A percentile compares a stretch with the other conserved stretches of the same genome.
These are phyloP conservation scores for Hystrix brachyura DNA, from an alignment of 2,113 vertebrate genomes.

Conservation along the genomic window DNA sequence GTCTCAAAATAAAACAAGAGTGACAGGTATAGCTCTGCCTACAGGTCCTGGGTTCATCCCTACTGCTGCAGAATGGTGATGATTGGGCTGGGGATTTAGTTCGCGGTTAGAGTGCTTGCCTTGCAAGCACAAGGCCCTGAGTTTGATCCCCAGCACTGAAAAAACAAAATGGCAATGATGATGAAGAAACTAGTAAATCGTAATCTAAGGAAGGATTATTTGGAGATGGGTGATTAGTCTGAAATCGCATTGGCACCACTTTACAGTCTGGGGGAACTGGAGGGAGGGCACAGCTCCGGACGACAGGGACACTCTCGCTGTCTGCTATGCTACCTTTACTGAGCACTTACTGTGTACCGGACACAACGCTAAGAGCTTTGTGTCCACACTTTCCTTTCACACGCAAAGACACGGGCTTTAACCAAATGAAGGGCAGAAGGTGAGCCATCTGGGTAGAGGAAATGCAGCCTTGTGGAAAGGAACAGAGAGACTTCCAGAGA, in stretches of 20 bases:
- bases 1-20: neutral
- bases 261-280: neutral
- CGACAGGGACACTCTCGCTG: no score
- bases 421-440: neutral
- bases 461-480: neutral
- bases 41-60: neutral
- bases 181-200: neutral
- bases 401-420: neutral
- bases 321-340: neutral
- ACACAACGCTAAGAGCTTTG: neutral
- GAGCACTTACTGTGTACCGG: neutral
- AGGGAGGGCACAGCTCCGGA: neutral
- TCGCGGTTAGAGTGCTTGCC: no score
- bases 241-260: neutral
- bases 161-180: neutral
- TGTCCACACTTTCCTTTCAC: neutral
- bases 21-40: neutral
- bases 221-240: neutral
- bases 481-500: neutral
- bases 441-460: neutral
- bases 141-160: no score
- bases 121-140: no score
- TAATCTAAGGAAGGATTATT: slow-evolving; percentile 17
- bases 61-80: neutral
- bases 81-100: neutral